Percentiles rank a stretch among this genome's conserved stretches.
Evolutionary conservation across 2,797 vertebrate genomes (phyloP).

Genomic region (Phataginus tricuspis): DNA sequence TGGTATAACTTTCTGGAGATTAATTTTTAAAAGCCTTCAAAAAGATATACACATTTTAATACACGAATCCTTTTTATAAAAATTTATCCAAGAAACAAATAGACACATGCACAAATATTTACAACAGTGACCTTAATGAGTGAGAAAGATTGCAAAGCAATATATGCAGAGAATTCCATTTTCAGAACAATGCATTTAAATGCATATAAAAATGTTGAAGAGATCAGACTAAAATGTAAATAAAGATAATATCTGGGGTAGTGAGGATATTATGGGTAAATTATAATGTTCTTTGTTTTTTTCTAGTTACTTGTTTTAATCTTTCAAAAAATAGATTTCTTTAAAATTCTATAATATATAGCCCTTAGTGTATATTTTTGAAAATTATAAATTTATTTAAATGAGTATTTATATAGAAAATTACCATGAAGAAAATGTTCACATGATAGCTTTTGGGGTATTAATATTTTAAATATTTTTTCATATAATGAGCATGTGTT

Average conservation of each 20-base stretch:
- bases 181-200: background rate
- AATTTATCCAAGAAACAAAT: background rate
- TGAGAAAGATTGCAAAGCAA: background rate
- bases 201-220: background rate
- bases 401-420: background rate
- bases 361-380: conserved; percentile 10
- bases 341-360: background rate
- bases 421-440: background rate
- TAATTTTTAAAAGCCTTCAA: background rate
- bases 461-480: background rate
- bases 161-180: background rate
- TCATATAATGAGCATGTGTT: background rate
- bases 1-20: background rate
- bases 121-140: background rate
- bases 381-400: background rate
- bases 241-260: background rate
- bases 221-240: background rate
- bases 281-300: background rate
- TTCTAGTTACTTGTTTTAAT: background rate
- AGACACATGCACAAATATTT: background rate
- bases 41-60: background rate
- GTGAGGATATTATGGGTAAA: background rate
- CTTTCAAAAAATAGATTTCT: background rate
- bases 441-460: background rate
- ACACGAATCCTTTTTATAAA: background rate